These are phyloP conservation scores for Tangara arthus DNA, from an alignment of 2,797 vertebrate species.

Conservation along the genomic window DNA sequence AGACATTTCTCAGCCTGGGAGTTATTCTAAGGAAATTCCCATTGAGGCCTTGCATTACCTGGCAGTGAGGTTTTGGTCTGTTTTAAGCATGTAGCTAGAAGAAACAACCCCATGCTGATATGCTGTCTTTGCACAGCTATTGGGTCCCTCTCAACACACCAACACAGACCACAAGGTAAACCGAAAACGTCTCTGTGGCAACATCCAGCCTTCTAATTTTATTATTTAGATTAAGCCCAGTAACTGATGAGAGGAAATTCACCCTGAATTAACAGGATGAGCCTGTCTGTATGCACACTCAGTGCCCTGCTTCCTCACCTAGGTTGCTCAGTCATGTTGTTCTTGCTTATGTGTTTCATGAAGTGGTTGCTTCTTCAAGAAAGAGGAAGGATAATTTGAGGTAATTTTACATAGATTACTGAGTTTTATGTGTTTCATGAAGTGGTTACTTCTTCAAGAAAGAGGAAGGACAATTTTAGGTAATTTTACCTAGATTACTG, in stretches of 20 bases:
- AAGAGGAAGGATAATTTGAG: neutral
- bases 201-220: neutral
- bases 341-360: neutral
- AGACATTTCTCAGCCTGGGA: neutral
- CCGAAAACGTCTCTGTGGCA: neutral
- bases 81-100: neutral
- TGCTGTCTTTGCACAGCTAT: neutral
- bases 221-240: neutral
- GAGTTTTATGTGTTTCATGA: neutral
- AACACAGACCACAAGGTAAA: neutral
- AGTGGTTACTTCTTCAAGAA: neutral
- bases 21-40: neutral
- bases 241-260: neutral
- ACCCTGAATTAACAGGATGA: neutral
- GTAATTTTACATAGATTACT: neutral
- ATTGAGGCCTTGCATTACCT: neutral
- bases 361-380: neutral
- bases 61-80: neutral
- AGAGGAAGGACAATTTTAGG: neutral
- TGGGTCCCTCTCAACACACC: neutral
- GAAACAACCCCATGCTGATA: neutral
- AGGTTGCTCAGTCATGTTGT: neutral
- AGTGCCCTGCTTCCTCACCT: neutral
- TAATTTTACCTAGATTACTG: neutral
- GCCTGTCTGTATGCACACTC: neutral